Conservation (phyloP, 2,888 invertebrate species). For the Himalopsyche anomala region DNA sequence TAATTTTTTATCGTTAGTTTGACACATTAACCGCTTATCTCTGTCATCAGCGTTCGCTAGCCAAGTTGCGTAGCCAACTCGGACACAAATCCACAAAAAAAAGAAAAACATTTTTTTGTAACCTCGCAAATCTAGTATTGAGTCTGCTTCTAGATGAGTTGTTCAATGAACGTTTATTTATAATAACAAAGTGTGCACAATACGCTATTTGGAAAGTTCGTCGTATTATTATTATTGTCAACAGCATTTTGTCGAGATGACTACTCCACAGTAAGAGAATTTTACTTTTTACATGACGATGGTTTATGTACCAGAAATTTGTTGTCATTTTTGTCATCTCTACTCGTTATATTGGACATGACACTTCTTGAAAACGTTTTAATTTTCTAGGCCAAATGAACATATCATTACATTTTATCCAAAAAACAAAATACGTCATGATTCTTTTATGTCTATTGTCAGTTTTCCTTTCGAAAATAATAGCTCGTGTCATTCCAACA, state of each 20-base stretch:
- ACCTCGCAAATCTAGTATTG: neutral
- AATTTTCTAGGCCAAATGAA: slow-evolving; percentile 21
- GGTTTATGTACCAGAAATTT: neutral
- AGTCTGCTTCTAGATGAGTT: neutral
- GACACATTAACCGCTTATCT: slow-evolving; percentile 42
- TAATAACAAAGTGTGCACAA: neutral
- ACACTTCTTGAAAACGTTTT: neutral
- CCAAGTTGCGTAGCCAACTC: slow-evolving; percentile 18
- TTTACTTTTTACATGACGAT: no score
- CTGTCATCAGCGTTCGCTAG: slow-evolving; percentile 14
- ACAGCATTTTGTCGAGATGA: neutral
- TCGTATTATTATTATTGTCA: neutral
- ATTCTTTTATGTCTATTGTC: no score
- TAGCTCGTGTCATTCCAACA: no score
- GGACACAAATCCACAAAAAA: neutral
- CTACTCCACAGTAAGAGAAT: no score
- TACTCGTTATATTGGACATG: neutral
- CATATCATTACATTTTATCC: neutral
- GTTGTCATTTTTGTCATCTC: neutral
- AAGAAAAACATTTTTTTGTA: neutral
- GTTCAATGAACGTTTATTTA: slow-evolving; percentile 22
- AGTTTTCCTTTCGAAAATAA: no score
- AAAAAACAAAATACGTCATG: neutral
- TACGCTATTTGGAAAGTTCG: slow-evolving; percentile 5
- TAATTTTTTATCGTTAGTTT: slow-evolving; percentile 28